Evolutionary conservation across 1,140 invertebrate species (phyloP).

Genomic region (Callitettix versicolor): DNA sequence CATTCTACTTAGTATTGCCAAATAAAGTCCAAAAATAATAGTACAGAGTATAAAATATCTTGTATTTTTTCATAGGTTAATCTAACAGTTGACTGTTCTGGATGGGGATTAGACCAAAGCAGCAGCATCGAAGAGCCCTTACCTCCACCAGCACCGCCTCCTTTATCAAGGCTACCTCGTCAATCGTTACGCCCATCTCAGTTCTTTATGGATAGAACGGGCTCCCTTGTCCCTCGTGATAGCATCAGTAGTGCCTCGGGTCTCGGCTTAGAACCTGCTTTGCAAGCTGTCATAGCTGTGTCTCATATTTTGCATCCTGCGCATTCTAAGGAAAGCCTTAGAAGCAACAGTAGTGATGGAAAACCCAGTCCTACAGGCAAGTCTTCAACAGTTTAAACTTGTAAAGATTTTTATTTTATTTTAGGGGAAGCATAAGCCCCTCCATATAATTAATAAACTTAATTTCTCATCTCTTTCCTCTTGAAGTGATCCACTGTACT

Average conservation of each 20-base stretch:
- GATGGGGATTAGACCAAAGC: slow-evolving; percentile 11
- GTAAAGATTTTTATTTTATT: not conserved
- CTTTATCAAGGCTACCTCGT: slow-evolving; percentile 7
- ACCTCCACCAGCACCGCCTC: slow-evolving; percentile 7
- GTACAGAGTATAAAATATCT: too few species aligned
- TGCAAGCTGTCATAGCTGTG: slow-evolving; percentile 31
- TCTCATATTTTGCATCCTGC: slow-evolving; percentile 29
- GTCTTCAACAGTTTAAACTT: not conserved
- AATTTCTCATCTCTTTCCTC: not conserved
- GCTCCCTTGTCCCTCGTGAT: slow-evolving; percentile 22
- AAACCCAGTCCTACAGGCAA: slow-evolving; percentile 17
- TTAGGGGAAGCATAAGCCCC: not conserved
- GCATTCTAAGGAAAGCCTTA: slow-evolving; percentile 29
- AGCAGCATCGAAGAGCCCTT: slow-evolving; percentile 5
- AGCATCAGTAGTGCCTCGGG: slow-evolving; percentile 27
- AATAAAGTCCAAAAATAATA: too few species aligned
- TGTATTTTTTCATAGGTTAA: slow-evolving; percentile 29
- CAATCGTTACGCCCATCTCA: slow-evolving; percentile 5
- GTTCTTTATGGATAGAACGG: slow-evolving; percentile 3
- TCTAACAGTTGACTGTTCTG: slow-evolving; percentile 33
- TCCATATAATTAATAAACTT: not conserved
- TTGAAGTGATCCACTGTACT: too few species aligned
- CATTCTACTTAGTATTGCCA: too few species aligned
- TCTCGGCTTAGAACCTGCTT: slow-evolving; percentile 29
- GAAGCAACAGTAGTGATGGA: slow-evolving; percentile 21